These are phyloP conservation scores for Trachemys scripta DNA, from an alignment of 2,113 vertebrate genomes.

Conservation along the genomic window DNA sequence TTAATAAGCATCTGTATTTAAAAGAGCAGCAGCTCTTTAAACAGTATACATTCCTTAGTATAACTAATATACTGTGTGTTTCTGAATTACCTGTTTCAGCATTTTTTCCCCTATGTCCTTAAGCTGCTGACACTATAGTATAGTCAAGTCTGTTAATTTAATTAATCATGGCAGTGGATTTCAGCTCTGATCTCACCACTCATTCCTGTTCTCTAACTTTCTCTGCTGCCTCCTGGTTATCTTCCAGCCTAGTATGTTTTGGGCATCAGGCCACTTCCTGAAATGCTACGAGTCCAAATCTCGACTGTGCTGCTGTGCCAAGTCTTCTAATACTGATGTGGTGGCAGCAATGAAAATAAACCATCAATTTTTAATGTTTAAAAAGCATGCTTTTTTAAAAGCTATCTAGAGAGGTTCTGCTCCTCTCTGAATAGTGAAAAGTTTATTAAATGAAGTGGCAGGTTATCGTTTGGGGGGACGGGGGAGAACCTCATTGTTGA, in stretches of 20 bases:
- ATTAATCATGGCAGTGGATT: slow-evolving; percentile 49
- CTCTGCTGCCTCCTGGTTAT: slow-evolving; percentile 48
- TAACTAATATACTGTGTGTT: neutral
- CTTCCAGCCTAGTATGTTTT: slow-evolving; percentile 68
- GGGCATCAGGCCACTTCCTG: neutral
- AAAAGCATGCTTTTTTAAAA: neutral
- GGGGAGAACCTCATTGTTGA: neutral
- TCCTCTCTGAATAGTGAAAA: slow-evolving; percentile 53
- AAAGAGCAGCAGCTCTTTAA: neutral
- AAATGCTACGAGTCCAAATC: neutral
- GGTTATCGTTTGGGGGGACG: neutral
- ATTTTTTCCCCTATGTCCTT: slow-evolving; percentile 17
- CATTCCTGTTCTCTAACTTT: slow-evolving; percentile 59
- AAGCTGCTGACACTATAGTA: neutral
- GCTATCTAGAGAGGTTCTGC: slow-evolving; percentile 34
- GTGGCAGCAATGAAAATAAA: neutral
- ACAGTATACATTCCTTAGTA: neutral
- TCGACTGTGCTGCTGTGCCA: neutral
- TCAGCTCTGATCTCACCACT: neutral
- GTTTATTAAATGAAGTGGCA: neutral
- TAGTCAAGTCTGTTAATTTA: slow-evolving; percentile 4
- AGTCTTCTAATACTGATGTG: slow-evolving; percentile 5
- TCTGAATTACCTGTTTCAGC: neutral
- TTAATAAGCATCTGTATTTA: neutral
- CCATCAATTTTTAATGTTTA: neutral